Conservation (phyloP, 92 coral and sea anemone genomes). For the Desmophyllum pertusum region DNA sequence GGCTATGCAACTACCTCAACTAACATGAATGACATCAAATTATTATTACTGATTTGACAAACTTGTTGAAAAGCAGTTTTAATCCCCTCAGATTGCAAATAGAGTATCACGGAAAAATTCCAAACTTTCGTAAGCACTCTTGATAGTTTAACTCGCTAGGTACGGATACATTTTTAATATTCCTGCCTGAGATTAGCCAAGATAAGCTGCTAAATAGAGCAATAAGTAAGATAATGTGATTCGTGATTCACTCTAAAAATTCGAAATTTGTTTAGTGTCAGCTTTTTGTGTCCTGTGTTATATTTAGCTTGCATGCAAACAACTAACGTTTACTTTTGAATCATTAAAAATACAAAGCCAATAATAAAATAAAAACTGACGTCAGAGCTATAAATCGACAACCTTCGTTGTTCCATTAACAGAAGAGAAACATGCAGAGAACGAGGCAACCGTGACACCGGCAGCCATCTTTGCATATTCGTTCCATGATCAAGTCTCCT, state of each 20-base stretch:
- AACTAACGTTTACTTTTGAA: not conserved
- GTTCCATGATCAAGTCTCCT: not conserved
- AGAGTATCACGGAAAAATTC: not conserved
- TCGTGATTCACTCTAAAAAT: not conserved
- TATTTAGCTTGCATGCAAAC: not conserved
- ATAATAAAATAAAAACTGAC: not conserved
- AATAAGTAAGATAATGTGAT: not conserved
- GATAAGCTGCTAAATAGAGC: not conserved
- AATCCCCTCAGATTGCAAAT: not conserved
- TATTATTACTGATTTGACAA: not conserved
- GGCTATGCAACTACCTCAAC: not conserved
- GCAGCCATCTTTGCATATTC: no score
- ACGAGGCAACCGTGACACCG: no score
- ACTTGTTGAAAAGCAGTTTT: slow-evolving; percentile 3
- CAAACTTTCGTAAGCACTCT: not conserved
- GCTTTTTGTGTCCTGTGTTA: not conserved
- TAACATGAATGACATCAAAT: not conserved
- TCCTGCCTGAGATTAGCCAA: not conserved
- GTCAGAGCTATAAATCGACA: not conserved
- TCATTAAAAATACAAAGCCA: not conserved
- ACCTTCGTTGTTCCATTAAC: not conserved
- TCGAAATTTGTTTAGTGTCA: not conserved
- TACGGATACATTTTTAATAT: not conserved
- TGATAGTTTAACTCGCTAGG: not conserved
- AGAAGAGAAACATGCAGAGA: no score